phyloP scores from a whole-genome alignment of 2,797 vertebrate genomes.

The Sus cebifrons region DNA sequence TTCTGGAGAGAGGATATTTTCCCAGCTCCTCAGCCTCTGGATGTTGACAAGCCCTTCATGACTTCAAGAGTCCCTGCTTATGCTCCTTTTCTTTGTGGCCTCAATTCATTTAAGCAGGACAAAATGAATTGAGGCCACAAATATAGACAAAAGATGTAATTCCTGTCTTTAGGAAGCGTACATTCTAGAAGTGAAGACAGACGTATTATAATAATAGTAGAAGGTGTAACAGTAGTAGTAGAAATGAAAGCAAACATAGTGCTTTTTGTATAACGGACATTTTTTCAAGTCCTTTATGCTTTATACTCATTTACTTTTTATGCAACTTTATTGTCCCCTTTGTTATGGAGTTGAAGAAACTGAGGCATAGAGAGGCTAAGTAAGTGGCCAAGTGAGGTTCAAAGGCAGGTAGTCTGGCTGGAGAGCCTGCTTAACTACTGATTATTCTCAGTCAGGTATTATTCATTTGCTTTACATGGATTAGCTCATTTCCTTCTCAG shows the following conservation, averaged over 20 bases:
- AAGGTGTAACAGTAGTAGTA: too few relatives aligned
- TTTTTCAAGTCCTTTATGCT: background rate
- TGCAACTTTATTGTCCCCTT: conserved; percentile 1
- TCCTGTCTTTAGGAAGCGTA: conserved; percentile 50
- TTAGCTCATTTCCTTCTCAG: conserved; percentile 52
- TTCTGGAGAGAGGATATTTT: background rate
- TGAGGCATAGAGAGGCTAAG: conserved; percentile 7
- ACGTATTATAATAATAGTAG: background rate
- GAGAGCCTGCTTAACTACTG: background rate
- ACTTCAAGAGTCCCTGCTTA: background rate
- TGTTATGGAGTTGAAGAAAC: conserved; percentile 17
- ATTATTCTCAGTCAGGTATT: background rate
- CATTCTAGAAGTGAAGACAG: background rate
- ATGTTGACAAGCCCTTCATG: background rate
- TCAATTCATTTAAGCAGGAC: background rate
- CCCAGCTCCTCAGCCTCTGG: background rate
- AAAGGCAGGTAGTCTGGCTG: background rate
- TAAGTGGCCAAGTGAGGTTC: background rate
- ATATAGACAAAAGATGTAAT: background rate
- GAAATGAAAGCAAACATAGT: background rate
- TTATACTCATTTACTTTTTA: background rate
- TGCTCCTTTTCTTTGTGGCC: background rate
- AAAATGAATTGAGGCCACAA: too few relatives aligned
- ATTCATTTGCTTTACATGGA: background rate
- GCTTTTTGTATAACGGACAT: background rate